These are phyloP conservation scores for Conchocele bisecta DNA, from an alignment of 2,888 invertebrate species.

Conservation along the genomic window DNA sequence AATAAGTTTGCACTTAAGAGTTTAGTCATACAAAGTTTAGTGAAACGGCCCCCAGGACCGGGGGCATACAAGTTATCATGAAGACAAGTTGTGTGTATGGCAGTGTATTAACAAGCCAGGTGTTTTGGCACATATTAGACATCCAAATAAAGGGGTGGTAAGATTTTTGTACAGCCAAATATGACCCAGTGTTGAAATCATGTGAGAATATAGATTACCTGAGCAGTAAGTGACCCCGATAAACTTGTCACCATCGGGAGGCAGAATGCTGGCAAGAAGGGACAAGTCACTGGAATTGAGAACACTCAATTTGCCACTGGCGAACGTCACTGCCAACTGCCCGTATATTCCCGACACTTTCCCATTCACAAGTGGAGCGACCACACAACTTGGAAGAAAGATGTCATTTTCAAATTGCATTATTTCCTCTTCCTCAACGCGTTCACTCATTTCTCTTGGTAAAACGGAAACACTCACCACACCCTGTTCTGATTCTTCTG, in stretches of 20 bases:
- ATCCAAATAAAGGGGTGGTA: too few relatives aligned
- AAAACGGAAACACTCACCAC: constrained; percentile 72
- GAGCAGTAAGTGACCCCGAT: constrained; percentile 93
- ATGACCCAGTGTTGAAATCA: too few relatives aligned
- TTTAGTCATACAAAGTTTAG: too few relatives aligned
- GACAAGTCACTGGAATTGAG: constrained; percentile 89
- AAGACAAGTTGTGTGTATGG: too few relatives aligned
- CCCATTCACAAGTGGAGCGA: constrained; percentile 1
- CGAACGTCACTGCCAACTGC: constrained; percentile 89
- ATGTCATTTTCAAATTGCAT: constrained; percentile 43
- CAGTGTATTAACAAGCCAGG: too few relatives aligned
- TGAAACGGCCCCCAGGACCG: too few relatives aligned
- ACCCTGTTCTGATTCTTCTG: constrained; percentile 61
- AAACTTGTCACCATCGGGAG: constrained; percentile 84
- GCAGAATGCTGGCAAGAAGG: constrained; percentile 86
- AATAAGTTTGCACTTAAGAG: too few relatives aligned
- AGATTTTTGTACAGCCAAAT: too few relatives aligned
- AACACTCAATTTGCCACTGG: constrained; percentile 89
- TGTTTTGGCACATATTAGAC: too few relatives aligned
- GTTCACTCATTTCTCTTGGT: constrained; percentile 72
- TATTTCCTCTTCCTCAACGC: constrained; percentile 71
- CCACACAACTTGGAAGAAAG: constrained; percentile 39
- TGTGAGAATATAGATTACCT: constrained; percentile 84
- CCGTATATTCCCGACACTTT: constrained; percentile 49
- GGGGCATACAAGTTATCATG: too few relatives aligned